These are phyloP conservation scores for Chionoecetes opilio DNA, from an alignment of 1,140 invertebrate species.

Conservation along the genomic window DNA sequence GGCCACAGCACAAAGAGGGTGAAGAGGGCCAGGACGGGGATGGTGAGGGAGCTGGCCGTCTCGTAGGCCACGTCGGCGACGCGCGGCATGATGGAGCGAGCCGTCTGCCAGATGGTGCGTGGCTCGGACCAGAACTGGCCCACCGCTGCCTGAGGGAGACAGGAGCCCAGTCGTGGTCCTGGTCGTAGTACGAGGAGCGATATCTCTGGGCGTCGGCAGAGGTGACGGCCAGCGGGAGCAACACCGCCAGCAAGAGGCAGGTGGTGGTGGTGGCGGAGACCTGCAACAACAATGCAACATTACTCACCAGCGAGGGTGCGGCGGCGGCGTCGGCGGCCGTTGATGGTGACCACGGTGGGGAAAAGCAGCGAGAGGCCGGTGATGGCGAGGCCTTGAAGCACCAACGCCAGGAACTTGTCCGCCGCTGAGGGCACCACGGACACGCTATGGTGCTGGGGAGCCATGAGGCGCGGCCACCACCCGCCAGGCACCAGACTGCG, in stretches of 20 bases:
- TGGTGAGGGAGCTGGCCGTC: not conserved
- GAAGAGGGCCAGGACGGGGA: conserved; percentile 62
- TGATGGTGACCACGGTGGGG: conserved; percentile 68
- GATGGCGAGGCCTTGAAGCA: conserved; percentile 62
- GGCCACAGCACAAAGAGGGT: conserved; percentile 68
- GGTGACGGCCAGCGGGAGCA: not conserved
- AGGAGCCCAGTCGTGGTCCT: not conserved
- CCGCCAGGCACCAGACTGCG: not conserved
- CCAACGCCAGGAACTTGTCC: conserved; percentile 45
- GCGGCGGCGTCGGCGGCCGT: conserved; percentile 38
- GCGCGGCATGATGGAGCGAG: conserved; percentile 67
- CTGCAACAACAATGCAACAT: conserved; percentile 44
- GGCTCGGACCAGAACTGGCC: conserved; percentile 11
- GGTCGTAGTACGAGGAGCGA: not conserved
- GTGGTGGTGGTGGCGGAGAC: not conserved
- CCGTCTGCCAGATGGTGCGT: conserved; percentile 51
- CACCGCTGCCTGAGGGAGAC: not conserved
- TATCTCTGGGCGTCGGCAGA: conserved; percentile 13
- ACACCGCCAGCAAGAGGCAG: not conserved
- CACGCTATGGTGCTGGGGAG: not conserved
- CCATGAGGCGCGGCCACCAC: not conserved
- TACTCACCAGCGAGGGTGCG: conserved; percentile 52
- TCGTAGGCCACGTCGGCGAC: conserved; percentile 54
- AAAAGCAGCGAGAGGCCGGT: conserved; percentile 74
- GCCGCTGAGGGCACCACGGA: not conserved